phyloP scores from a whole-genome alignment of 1,140 invertebrate species.

The Caenorhabditis briggsae region DNA sequence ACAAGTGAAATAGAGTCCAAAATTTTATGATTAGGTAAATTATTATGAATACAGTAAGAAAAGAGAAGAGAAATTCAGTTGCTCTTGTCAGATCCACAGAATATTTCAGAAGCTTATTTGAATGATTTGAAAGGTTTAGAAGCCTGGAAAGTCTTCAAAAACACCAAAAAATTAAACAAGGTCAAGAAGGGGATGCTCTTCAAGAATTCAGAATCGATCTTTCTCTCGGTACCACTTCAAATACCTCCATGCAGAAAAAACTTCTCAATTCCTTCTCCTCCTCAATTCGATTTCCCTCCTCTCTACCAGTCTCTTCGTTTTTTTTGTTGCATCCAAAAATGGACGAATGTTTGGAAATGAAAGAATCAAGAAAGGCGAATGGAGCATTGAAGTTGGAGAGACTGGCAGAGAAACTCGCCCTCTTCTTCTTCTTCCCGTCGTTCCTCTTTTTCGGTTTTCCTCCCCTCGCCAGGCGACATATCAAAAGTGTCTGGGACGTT shows the following conservation, averaged over 20 bases:
- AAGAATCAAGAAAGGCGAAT: slow-evolving; percentile 6
- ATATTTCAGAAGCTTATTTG: too few relatives aligned
- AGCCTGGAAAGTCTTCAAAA: too few relatives aligned
- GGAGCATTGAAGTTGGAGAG: background rate
- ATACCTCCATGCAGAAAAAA: slow-evolving; percentile 1
- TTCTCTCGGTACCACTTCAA: background rate
- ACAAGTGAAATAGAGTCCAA: too few relatives aligned
- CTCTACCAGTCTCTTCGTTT: slow-evolving; percentile 36
- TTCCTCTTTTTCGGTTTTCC: background rate
- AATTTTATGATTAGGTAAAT: too few relatives aligned
- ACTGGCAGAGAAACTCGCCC: background rate
- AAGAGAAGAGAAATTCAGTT: too few relatives aligned
- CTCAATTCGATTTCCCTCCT: slow-evolving; percentile 7
- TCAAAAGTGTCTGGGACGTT: slow-evolving; percentile 29
- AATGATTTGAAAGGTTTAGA: too few relatives aligned
- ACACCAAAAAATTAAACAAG: too few relatives aligned
- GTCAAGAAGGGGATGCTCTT: too few relatives aligned
- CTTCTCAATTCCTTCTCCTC: background rate
- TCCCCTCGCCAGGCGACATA: slow-evolving; percentile 17
- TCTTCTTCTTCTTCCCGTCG: background rate
- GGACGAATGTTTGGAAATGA: slow-evolving; percentile 47
- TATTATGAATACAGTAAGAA: too few relatives aligned
- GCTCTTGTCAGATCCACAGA: too few relatives aligned
- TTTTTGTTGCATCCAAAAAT: slow-evolving; percentile 25
- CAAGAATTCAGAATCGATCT: too few relatives aligned